Evolutionary conservation across 2,113 vertebrate species (phyloP).

Genomic region (Ammospiza nelsoni): DNA sequence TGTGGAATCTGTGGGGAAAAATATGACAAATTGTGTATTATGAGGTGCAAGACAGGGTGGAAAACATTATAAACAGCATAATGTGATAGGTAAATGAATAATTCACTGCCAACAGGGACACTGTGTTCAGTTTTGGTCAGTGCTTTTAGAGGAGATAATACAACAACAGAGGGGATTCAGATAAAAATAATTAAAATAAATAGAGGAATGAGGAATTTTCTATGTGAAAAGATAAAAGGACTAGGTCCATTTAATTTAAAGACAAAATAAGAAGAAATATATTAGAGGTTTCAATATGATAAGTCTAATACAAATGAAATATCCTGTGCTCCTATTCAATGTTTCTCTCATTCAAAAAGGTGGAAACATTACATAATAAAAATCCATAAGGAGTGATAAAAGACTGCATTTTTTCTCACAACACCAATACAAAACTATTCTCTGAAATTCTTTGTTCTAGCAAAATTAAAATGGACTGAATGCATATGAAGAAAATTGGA

Average conservation of each 20-base stretch:
- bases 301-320: slow-evolving; percentile 27
- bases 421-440: not conserved
- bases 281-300: not conserved
- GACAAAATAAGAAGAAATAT: slow-evolving; percentile 10
- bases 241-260: slow-evolving; percentile 37
- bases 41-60: not conserved
- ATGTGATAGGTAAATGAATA: slow-evolving; percentile 14
- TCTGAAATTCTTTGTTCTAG: not conserved
- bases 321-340: not conserved
- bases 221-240: not conserved
- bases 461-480: not conserved
- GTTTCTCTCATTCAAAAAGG: slow-evolving; percentile 8
- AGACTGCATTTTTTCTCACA: not conserved
- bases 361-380: not conserved
- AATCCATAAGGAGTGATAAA: not conserved
- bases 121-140: not conserved
- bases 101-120: not conserved
- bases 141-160: not conserved
- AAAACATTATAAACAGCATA: slow-evolving; percentile 20
- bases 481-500: not conserved
- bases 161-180: not conserved
- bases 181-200: slow-evolving; percentile 44
- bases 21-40: not conserved
- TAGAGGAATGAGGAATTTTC: slow-evolving; percentile 1
- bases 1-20: not conserved